These are phyloP conservation scores for Drosophila equinoxialis DNA, from an alignment of 1,140 invertebrate species.

Conservation along the genomic window DNA sequence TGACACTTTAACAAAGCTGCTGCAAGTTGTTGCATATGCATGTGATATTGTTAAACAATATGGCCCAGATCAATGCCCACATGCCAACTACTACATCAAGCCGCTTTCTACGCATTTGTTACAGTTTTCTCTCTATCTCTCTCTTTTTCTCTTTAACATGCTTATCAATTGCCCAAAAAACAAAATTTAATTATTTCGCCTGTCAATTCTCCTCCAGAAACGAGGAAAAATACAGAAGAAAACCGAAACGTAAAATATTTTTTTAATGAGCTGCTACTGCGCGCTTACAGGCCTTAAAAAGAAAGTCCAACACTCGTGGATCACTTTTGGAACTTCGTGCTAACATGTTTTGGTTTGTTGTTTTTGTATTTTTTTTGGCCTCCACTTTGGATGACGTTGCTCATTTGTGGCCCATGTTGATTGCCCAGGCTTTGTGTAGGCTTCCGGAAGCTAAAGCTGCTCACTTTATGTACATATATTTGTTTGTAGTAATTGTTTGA, in stretches of 20 bases:
- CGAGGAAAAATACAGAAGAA: conserved; percentile 33
- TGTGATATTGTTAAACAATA: conserved; percentile 14
- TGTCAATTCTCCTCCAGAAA: conserved; percentile 51
- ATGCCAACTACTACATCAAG: conserved; percentile 3
- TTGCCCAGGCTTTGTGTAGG: conserved; percentile 20
- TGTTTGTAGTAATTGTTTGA: conserved; percentile 4
- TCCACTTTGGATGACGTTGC: conserved; percentile 21
- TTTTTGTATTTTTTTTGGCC: conserved; percentile 14
- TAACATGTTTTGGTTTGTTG: conserved; percentile 60
- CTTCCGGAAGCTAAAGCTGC: conserved; percentile 34
- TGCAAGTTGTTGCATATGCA: conserved; percentile 51
- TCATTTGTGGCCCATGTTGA: conserved; percentile 27
- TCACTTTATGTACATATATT: conserved; percentile 6
- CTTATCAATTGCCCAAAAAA: conserved; percentile 65
- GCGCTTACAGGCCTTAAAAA: conserved; percentile 53
- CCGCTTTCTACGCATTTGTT: conserved; percentile 77
- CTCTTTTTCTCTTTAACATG: conserved; percentile 11
- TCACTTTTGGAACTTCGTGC: conserved; percentile 62
- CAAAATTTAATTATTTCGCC: conserved; percentile 73
- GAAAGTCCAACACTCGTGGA: conserved; percentile 64
- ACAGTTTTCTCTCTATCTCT: conserved; percentile 47
- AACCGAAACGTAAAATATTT: conserved; percentile 63
- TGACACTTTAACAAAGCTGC: conserved; percentile 64
- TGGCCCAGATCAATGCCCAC: conserved; percentile 7
- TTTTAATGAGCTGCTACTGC: conserved; percentile 65